phyloP scores from a whole-genome alignment of 2,113 vertebrate species.

The Hassar affinis region DNA sequence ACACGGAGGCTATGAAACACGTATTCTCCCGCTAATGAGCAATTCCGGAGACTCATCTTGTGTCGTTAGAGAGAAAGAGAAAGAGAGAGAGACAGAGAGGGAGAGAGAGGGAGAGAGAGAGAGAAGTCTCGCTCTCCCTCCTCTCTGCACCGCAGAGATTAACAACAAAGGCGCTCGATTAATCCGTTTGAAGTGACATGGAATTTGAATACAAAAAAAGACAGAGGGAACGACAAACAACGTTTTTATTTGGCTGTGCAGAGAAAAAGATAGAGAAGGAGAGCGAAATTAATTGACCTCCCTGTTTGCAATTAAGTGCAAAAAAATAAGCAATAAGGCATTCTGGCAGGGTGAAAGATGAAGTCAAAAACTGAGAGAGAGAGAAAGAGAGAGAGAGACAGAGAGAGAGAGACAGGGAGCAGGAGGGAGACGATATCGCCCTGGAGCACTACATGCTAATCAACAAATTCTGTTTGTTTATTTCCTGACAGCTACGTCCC shows the following conservation, averaged over 20 bases:
- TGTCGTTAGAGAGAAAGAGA: not conserved
- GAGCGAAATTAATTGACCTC: conserved; percentile 77
- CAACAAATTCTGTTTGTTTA: conserved; percentile 46
- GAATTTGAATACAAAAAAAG: conserved; percentile 69
- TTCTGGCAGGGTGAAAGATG: conserved; percentile 25
- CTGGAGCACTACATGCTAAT: conserved; percentile 40
- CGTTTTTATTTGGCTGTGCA: conserved; percentile 61
- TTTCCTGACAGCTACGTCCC: conserved; percentile 35
- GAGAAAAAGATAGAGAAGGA: conserved; percentile 68
- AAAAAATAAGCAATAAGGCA: conserved; percentile 70
- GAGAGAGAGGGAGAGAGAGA: conserved; percentile 58
- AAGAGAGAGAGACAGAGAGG: not conserved
- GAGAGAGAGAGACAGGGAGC: not conserved
- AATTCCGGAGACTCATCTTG: not conserved
- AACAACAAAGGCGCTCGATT: conserved; percentile 76
- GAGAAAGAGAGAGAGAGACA: conserved; percentile 1
- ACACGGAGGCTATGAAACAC: conserved; percentile 13
- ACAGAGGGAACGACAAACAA: conserved; percentile 28
- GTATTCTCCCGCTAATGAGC: conserved; percentile 3
- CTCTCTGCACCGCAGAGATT: conserved; percentile 74
- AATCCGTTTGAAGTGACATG: conserved; percentile 74
- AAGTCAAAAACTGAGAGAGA: conserved; percentile 46
- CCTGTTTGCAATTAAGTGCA: conserved; percentile 73
- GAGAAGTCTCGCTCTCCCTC: conserved; percentile 64
- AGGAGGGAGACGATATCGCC: conserved; percentile 8